Evolutionary conservation across 2,113 vertebrate genomes (phyloP).

Genomic region (Anser brachyrhynchus): DNA sequence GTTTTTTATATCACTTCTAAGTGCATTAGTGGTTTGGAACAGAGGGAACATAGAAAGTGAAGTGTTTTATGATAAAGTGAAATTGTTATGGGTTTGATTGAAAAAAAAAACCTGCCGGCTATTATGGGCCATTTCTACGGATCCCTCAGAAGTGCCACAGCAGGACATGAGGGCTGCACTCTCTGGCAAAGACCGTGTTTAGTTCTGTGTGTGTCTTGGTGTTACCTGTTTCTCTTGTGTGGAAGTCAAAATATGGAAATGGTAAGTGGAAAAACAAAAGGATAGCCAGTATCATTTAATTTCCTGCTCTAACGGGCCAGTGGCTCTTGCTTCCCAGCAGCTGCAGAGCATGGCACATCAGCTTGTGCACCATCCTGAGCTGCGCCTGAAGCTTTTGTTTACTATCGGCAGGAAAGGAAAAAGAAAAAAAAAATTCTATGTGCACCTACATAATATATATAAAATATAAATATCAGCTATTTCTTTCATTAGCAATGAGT

Average conservation of each 20-base stretch:
- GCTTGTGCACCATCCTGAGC: background rate
- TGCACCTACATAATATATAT: accelerated
- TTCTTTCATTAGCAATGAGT: background rate
- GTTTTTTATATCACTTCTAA: background rate
- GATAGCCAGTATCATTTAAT: background rate
- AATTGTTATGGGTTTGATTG: background rate
- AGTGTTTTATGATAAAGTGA: background rate
- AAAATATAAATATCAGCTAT: background rate
- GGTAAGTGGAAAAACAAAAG: background rate
- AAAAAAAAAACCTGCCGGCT: background rate
- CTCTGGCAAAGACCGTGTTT: background rate
- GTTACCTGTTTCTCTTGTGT: background rate
- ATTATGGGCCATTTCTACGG: background rate
- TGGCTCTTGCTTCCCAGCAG: background rate
- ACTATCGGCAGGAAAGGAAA: background rate
- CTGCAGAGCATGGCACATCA: no score
- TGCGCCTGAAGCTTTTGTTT: background rate
- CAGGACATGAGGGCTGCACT: background rate
- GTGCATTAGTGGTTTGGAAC: background rate
- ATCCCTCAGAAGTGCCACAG: background rate
- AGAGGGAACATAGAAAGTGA: background rate
- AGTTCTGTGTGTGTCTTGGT: background rate
- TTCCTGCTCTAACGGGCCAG: background rate
- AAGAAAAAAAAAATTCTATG: background rate
- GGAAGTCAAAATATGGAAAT: background rate